Percentiles rank a stretch among this genome's conserved stretches.
These are phyloP conservation scores for Sitta carolinensis DNA, from an alignment of 2,797 vertebrate genomes.

Conservation along the genomic window DNA sequence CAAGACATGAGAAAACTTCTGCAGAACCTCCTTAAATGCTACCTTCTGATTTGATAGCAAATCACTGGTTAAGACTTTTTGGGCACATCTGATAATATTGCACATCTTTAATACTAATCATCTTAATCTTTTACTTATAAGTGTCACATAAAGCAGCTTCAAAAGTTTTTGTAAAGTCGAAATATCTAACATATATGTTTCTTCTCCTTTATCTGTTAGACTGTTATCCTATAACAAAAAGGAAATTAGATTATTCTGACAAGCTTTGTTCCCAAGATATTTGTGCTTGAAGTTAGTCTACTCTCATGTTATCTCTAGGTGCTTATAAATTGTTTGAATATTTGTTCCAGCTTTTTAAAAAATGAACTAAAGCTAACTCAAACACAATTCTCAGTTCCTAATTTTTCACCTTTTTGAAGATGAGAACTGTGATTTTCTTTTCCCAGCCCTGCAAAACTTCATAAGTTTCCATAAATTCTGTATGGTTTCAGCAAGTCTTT, in stretches of 20 bases:
- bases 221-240: background rate
- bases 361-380: background rate
- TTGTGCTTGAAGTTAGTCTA: background rate
- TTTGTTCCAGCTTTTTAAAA: constrained; percentile 13
- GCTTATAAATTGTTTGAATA: constrained; percentile 27
- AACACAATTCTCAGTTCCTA: background rate
- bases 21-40: background rate
- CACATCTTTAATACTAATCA: background rate
- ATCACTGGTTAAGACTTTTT: background rate
- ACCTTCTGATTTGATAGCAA: background rate
- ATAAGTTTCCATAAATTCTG: background rate
- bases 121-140: background rate
- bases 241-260: constrained; percentile 31
- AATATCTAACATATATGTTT: background rate
- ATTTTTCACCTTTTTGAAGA: background rate
- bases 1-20: background rate
- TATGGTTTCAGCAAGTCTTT: background rate
- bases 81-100: background rate
- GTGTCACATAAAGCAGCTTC: background rate
- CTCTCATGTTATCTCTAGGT: background rate
- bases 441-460: background rate
- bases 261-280: constrained; percentile 16
- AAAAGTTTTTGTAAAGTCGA: constrained; percentile 14
- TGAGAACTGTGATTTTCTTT: background rate
- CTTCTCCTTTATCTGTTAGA: background rate